A percentile compares a stretch with the other conserved stretches of the same genome.
phyloP scores from a whole-genome alignment of 2,888 invertebrate genomes.

The Amblyjoppa fuscipennis region DNA sequence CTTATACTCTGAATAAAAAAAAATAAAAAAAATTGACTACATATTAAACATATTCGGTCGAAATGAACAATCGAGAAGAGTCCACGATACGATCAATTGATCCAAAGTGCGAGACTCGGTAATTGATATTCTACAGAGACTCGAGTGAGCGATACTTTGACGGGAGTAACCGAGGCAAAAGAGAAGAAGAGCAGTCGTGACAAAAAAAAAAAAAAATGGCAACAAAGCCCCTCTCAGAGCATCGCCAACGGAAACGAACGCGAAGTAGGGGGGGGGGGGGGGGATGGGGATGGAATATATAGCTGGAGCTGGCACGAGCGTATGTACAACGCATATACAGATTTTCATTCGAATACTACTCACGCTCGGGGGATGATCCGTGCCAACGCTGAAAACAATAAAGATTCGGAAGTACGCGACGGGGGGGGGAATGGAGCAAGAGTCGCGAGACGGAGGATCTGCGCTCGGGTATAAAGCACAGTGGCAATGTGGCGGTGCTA shows the following conservation, averaged over 20 bases:
- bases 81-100: too few species aligned
- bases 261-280: not conserved
- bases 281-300: not conserved
- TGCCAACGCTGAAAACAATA: slow-evolving; percentile 76
- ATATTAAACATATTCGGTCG: too few species aligned
- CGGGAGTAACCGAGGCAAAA: not conserved
- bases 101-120: not conserved
- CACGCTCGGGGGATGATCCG: slow-evolving; percentile 75
- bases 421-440: slow-evolving; percentile 20
- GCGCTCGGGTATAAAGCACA: not conserved
- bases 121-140: slow-evolving; percentile 1
- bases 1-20: too few species aligned
- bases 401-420: slow-evolving; percentile 71
- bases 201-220: slow-evolving; percentile 21
- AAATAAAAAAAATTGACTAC: too few species aligned
- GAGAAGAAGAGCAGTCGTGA: slow-evolving; percentile 5
- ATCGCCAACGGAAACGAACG: slow-evolving; percentile 35
- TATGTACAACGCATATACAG: slow-evolving; percentile 19
- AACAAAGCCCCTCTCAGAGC: slow-evolving; percentile 36
- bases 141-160: not conserved
- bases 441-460: slow-evolving; percentile 36
- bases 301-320: not conserved
- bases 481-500: slow-evolving; percentile 6
- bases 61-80: too few species aligned
- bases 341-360: slow-evolving; percentile 73